Base-by-base conservation (phyloP, 2,888 invertebrate genomes). In the Lasius fuliginosus region DNA sequence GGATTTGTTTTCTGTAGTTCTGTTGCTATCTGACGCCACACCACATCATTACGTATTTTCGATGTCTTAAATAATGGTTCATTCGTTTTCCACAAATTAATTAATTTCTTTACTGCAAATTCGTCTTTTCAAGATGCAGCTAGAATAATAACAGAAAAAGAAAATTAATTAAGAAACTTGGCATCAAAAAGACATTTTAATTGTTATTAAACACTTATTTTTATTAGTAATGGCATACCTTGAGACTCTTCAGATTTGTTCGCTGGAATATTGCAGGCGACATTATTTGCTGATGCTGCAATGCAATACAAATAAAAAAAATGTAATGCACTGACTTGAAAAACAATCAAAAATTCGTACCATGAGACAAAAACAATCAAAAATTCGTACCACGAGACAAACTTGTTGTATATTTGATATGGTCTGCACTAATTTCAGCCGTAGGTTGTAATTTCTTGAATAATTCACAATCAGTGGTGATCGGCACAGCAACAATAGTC, bases 41-140 rank as follows among this genome's bases (percentile, higher is more conserved):
- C 27, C 0, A 67, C 27, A 46, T 67, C 67, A 67, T 46, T 67
- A 2, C 42, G 67, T 11, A 67, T 30, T 67, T 67, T 67, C 0
- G 46, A n/a, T n/a, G 1, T 27, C 11, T 46, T 46, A 27, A 67
- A 67, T 18, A 46, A 4, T 9, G 42, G 1, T 40, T 67, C 1
- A 67, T 67, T 46, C 30, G 27, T 46, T 46, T 67, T 67, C 15
- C 67, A 67, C 4, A 42, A 46, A 46, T 67, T 1, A 5, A 67
- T 67, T 9, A 46, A 15, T 18, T 67, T 67, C 15, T 67, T 67
- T 0, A 46, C 67, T 15, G 46, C 67, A 3, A 46, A 46, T 9
- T 46, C 27, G 15, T 67, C 64, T 23, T 64, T 64, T 36, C 64
- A 64, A 64, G 33, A 64, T 64, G 64, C 36, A n/a, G n/a, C 30